A percentile compares a stretch with the other conserved stretches of the same genome.
phyloP scores from a whole-genome alignment of 2,113 vertebrate species.

The Cichladusa arquata region DNA sequence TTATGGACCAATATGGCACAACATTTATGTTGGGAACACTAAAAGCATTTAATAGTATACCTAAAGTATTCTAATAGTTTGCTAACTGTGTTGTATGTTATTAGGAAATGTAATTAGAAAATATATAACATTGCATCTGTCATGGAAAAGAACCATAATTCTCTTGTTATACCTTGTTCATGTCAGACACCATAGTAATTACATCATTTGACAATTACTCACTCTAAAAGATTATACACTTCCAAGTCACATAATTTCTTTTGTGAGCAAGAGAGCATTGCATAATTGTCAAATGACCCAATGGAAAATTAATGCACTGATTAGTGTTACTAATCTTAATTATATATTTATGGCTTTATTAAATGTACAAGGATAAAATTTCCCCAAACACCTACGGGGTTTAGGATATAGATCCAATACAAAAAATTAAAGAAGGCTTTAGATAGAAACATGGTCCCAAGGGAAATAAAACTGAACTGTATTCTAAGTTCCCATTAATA shows the following conservation, averaged over 20 bases:
- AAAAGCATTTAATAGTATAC: slow-evolving; percentile 20
- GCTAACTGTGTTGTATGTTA: not conserved
- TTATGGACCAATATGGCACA: not conserved
- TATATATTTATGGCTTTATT: slow-evolving; percentile 25
- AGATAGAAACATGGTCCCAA: not conserved
- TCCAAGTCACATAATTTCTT: not conserved
- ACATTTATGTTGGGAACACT: not conserved
- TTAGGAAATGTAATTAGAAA: slow-evolving; percentile 20
- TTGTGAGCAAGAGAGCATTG: not conserved
- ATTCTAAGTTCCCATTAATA: not conserved
- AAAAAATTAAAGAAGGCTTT: not conserved
- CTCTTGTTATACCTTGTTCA: not conserved
- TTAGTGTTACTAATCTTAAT: slow-evolving; percentile 44
- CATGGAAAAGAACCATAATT: not conserved
- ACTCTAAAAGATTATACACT: not conserved
- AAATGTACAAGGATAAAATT: slow-evolving; percentile 1
- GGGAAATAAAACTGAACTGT: not conserved
- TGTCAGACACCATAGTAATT: not conserved
- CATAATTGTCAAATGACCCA: slow-evolving; percentile 19
- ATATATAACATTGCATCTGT: not conserved
- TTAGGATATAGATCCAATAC: not conserved
- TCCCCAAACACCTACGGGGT: not conserved
- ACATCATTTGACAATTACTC: not conserved
- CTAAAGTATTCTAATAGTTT: slow-evolving; percentile 12
- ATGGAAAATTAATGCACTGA: slow-evolving; percentile 13